Conservation (phyloP, 2,113 vertebrate species). For the Poeciliopsis turrubarensis region DNA sequence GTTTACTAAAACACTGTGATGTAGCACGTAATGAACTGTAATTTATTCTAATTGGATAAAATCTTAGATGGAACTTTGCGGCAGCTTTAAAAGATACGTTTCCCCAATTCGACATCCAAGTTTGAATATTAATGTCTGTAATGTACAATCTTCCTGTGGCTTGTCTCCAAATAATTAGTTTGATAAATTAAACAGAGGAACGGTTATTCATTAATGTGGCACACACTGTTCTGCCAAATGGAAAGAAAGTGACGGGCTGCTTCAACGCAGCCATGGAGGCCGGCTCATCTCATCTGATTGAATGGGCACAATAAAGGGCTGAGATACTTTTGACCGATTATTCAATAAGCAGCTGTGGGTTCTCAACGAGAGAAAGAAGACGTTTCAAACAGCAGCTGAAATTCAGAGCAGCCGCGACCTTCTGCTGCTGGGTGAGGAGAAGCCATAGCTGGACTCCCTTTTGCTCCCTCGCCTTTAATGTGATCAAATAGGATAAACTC, state of each 20-base stretch:
- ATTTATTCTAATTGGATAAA: constrained; percentile 50
- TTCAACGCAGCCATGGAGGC: neutral
- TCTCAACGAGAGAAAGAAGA: constrained; percentile 46
- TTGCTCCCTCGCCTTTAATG: constrained; percentile 51
- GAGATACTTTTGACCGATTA: constrained; percentile 65
- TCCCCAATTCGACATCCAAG: constrained; percentile 24
- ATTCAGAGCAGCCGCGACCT: constrained; percentile 60
- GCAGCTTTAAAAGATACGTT: constrained; percentile 37
- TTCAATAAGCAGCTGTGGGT: constrained; percentile 61
- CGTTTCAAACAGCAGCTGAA: constrained; percentile 43
- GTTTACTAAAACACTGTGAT: constrained; percentile 29
- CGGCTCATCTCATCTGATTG: constrained; percentile 55
- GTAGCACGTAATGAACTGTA: constrained; percentile 9
- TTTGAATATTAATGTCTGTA: constrained; percentile 14
- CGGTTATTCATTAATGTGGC: constrained; percentile 15
- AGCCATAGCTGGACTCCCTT: constrained; percentile 48
- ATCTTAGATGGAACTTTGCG: constrained; percentile 10
- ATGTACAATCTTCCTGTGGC: constrained; percentile 10
- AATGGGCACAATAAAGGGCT: constrained; percentile 59
- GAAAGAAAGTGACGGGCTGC: constrained; percentile 28
- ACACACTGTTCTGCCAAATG: constrained; percentile 20
- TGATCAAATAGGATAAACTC: constrained; percentile 52
- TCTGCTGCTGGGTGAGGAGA: constrained; percentile 30
- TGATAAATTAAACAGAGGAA: constrained; percentile 36
- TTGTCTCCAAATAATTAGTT: constrained; percentile 25